phyloP scores from a whole-genome alignment of 2,113 vertebrate genomes.

The Ploceus nigricollis region DNA sequence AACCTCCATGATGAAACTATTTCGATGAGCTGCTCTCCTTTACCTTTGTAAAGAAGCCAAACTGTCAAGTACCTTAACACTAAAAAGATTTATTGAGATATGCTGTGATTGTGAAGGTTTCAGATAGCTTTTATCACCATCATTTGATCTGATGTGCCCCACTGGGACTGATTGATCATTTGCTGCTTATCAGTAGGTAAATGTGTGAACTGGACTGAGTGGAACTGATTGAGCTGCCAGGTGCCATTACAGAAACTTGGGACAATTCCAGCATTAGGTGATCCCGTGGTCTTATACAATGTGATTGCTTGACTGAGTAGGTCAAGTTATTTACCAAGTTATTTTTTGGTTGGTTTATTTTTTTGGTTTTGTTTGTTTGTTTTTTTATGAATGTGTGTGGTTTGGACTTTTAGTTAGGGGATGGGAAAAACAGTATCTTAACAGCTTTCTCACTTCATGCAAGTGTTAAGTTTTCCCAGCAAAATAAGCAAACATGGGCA shows the following conservation, averaged over 20 bases:
- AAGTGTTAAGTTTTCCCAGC: background rate
- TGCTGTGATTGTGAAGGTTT: background rate
- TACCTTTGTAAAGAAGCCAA: background rate
- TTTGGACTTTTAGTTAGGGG: background rate
- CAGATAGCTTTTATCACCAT: background rate
- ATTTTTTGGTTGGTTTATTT: background rate
- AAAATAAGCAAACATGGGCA: background rate
- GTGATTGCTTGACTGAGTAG: background rate
- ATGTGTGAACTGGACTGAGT: background rate
- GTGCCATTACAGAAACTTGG: background rate
- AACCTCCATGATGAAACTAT: background rate
- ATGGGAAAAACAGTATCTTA: background rate
- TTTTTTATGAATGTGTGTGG: background rate
- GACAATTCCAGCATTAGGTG: background rate
- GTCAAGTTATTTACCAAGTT: background rate
- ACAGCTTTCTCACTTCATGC: background rate
- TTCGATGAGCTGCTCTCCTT: background rate
- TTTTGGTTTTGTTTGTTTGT: background rate
- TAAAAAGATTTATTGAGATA: background rate
- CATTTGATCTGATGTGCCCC: background rate
- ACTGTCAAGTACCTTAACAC: background rate
- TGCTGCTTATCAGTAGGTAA: background rate
- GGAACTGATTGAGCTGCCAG: conserved; percentile 21
- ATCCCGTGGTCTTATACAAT: background rate
- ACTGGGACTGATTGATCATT: background rate